phyloP scores from a whole-genome alignment of 2,113 vertebrate genomes.

The Microtus oregoni region DNA sequence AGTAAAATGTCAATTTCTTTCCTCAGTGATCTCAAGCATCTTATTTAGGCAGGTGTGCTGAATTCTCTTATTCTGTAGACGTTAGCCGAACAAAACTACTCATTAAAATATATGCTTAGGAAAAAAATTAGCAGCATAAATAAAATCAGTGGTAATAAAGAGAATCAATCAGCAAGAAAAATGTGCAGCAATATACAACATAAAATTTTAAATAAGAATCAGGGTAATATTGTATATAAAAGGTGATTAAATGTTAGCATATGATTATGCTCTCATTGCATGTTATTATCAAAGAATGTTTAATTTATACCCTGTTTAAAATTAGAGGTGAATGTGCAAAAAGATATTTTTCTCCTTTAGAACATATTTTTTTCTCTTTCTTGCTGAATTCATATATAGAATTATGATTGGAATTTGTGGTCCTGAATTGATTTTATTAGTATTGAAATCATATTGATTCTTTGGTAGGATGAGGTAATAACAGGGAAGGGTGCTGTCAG shows the following conservation, averaged over 20 bases:
- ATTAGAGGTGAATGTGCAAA: conserved; percentile 87
- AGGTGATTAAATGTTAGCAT: conserved; percentile 91
- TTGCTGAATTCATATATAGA: conserved; percentile 85
- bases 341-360: conserved; percentile 82
- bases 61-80: conserved; percentile 91
- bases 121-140: conserved; percentile 91
- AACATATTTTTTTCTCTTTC: conserved; percentile 82
- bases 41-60: conserved; percentile 95
- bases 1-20: conserved; percentile 96
- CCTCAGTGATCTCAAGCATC: conserved; percentile 93
- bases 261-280: conserved; percentile 90
- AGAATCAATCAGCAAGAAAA: conserved; percentile 91
- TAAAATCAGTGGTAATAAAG: conserved; percentile 92
- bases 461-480: conserved; percentile 85
- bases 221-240: conserved; percentile 89
- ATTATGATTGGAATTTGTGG: conserved; percentile 86
- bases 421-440: conserved; percentile 87
- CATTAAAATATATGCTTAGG: conserved; percentile 92
- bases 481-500: conserved; percentile 87
- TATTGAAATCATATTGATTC: conserved; percentile 86
- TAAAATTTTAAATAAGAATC: conserved; percentile 91
- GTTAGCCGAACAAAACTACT: conserved; percentile 91
- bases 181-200: conserved; percentile 91
- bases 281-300: conserved; percentile 91
- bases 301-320: conserved; percentile 90